These are phyloP conservation scores for Nymphicus hollandicus DNA, from an alignment of 2,113 vertebrate genomes.

Conservation along the genomic window DNA sequence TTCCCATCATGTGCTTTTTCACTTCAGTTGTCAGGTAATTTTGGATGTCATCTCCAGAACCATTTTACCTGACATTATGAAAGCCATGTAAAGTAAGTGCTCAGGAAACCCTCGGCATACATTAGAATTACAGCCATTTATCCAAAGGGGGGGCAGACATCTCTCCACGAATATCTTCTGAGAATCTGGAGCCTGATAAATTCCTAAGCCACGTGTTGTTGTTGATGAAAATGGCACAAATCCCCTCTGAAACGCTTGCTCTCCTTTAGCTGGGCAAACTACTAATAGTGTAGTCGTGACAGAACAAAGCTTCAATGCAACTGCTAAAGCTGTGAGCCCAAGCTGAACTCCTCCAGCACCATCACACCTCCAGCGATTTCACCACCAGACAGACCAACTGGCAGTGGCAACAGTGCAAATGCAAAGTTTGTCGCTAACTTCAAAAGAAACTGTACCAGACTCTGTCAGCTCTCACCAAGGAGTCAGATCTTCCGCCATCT, in stretches of 20 bases:
- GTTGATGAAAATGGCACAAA: background rate
- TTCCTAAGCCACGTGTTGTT: background rate
- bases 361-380: background rate
- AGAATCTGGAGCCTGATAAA: background rate
- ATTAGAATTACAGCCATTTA: background rate
- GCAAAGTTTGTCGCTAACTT: background rate
- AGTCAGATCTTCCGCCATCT: background rate
- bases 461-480: background rate
- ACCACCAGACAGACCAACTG: too few relatives aligned
- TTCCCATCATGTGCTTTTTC: background rate
- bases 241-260: background rate
- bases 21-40: background rate
- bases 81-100: background rate
- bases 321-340: background rate
- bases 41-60: background rate
- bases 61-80: background rate
- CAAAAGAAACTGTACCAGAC: background rate
- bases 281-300: too few relatives aligned
- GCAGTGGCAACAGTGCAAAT: background rate
- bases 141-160: background rate
- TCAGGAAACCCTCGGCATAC: background rate
- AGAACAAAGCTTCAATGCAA: background rate
- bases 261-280: background rate
- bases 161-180: background rate
- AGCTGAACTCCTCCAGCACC: background rate